Evolutionary conservation across 30 jellyfish, hydroid and myxozoan species (phyloP).

Genomic region (Catostylus mosaicus): DNA sequence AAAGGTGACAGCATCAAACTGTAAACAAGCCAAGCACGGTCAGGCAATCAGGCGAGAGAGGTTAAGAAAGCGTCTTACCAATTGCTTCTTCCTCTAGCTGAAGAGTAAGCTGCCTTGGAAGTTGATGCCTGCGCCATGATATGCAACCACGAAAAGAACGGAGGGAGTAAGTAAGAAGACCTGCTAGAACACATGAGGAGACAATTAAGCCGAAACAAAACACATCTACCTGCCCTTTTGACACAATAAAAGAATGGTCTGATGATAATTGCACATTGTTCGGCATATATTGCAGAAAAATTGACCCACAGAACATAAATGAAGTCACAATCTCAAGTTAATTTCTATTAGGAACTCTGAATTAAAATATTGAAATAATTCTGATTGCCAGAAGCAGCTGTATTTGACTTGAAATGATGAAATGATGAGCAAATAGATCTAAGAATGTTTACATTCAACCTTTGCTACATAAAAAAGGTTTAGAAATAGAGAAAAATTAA

Average conservation of each 20-base stretch:
- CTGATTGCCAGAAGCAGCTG: neutral
- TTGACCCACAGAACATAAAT: neutral
- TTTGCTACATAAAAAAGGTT: neutral
- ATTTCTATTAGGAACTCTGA: too few relatives aligned
- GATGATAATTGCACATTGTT: neutral
- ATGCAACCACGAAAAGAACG: neutral
- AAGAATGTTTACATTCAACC: neutral
- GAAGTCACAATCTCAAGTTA: too few relatives aligned
- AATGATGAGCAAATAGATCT: neutral
- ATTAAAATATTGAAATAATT: too few relatives aligned
- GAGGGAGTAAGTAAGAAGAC: neutral
- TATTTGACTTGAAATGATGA: neutral
- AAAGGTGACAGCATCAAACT: too few relatives aligned
- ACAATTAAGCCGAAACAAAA: neutral
- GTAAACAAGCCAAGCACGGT: too few relatives aligned
- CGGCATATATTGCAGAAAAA: neutral
- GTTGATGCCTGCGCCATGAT: constrained; percentile 2
- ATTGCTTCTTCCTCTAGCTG: constrained; percentile 1
- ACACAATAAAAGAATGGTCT: neutral
- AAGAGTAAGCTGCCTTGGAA: neutral
- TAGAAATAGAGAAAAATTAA: too few relatives aligned
- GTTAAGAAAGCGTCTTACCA: constrained; percentile 15
- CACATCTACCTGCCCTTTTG: neutral
- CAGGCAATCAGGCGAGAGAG: too few relatives aligned
- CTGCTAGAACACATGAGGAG: constrained; percentile 10